Percentiles rank a stretch among this genome's conserved stretches.
Evolutionary conservation across 64 coral and sea anemone species (phyloP).

Genomic region (Actinia tenebrosa): DNA sequence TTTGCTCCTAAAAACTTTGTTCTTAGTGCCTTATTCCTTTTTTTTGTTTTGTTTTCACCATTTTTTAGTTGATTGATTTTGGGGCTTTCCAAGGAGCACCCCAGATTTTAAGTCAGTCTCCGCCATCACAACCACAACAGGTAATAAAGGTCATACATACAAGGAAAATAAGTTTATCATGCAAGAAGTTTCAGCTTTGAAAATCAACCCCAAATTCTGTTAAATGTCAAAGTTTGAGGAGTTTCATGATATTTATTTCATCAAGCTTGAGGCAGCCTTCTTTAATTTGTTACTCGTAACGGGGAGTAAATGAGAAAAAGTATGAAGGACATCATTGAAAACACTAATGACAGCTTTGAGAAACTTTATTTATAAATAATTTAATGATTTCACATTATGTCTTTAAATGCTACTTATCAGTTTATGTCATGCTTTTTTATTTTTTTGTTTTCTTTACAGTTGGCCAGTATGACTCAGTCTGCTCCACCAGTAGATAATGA

Average conservation of each 20-base stretch:
- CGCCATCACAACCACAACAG: conserved; percentile 20
- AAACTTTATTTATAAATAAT: no score
- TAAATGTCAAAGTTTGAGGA: no score
- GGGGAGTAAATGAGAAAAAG: no score
- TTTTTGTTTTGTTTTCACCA: conserved; percentile 12
- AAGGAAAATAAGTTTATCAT: no score
- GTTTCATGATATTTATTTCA: no score
- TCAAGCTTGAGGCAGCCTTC: no score
- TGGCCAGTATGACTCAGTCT: background rate
- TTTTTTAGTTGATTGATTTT: conserved; percentile 72
- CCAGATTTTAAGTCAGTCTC: conserved; percentile 25
- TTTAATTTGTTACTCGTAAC: no score
- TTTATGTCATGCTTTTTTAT: background rate
- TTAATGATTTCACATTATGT: no score
- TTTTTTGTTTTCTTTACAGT: background rate
- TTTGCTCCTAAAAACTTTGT: background rate
- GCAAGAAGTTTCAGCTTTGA: no score
- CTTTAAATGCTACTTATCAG: background rate
- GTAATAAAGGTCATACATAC: background rate
- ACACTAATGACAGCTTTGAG: no score
- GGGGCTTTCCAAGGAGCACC: conserved; percentile 44
- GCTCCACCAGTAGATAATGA: conserved; percentile 18
- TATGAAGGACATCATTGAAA: no score
- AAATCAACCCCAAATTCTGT: no score
- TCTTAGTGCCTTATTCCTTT: background rate